Evolutionary conservation across 2,888 invertebrate genomes (phyloP).

Genomic region (Phaonia tiefii): DNA sequence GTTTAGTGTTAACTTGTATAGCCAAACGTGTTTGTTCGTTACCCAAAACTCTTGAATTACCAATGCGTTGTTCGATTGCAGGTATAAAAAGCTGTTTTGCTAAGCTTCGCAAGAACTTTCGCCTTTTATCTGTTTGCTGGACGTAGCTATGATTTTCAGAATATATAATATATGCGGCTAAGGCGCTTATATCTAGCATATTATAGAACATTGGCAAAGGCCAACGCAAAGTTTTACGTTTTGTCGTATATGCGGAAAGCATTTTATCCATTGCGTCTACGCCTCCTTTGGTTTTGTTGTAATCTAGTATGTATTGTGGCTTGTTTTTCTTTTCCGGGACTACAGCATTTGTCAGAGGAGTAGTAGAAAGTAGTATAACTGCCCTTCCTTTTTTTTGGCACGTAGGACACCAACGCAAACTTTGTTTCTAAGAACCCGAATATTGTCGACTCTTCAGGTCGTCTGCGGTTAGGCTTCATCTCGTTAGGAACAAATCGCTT

Average conservation of each 20-base stretch:
- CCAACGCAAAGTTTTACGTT: too few relatives aligned
- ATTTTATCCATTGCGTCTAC: constrained; percentile 29
- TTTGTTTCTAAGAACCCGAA: constrained; percentile 16
- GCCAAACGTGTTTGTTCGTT: too few relatives aligned
- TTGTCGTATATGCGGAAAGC: constrained; percentile 19
- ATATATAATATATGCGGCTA: too few relatives aligned
- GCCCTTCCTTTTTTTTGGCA: not conserved
- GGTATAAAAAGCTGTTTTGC: too few relatives aligned
- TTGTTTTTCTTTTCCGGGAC: constrained; percentile 18
- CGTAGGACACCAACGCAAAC: constrained; percentile 10
- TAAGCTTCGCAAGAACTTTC: too few relatives aligned
- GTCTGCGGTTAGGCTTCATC: constrained; percentile 8
- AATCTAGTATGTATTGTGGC: constrained; percentile 12
- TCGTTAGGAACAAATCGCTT: constrained; percentile 7
- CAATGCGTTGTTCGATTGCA: too few relatives aligned
- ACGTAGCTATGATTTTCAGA: too few relatives aligned
- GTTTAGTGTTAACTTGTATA: too few relatives aligned
- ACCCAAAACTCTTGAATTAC: too few relatives aligned
- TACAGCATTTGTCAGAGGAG: constrained; percentile 13
- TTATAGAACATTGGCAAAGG: too few relatives aligned
- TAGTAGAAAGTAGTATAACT: constrained; percentile 8
- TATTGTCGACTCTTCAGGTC: constrained; percentile 1
- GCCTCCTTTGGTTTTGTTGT: not conserved
- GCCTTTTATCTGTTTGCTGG: too few relatives aligned
- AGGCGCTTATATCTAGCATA: too few relatives aligned